Percentiles rank a stretch among this genome's conserved stretches.
Evolutionary conservation across 2,888 invertebrate genomes (phyloP).

Genomic region (Hyposoter didymator): DNA sequence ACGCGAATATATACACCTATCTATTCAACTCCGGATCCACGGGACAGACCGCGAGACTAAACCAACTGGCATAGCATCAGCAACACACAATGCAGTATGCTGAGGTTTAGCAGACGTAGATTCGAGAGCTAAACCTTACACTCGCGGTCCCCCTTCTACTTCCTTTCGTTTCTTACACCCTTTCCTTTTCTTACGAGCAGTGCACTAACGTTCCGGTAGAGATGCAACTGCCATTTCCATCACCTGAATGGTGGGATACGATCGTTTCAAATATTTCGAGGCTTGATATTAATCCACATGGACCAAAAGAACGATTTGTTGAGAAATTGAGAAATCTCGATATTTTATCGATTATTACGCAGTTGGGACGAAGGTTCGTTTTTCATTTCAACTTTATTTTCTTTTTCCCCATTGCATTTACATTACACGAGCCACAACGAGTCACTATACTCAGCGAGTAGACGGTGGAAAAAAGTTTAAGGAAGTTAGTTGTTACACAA

Average conservation of each 20-base stretch:
- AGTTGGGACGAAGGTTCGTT: not conserved
- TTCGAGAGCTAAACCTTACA: not conserved
- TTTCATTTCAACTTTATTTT: not conserved
- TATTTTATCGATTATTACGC: not conserved
- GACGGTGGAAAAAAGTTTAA: not conserved
- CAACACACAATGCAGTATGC: constrained; percentile 37
- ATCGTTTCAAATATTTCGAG: not conserved
- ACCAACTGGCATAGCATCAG: constrained; percentile 39
- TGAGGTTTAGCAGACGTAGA: constrained; percentile 34
- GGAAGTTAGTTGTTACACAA: not conserved
- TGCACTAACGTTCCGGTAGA: not conserved
- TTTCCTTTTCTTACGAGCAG: not conserved
- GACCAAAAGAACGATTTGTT: not conserved
- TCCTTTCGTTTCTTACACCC: not conserved
- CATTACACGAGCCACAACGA: not conserved
- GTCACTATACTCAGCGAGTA: not conserved
- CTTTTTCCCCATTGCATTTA: not conserved
- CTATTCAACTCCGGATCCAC: constrained; percentile 26
- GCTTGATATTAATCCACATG: not conserved
- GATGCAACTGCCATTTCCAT: constrained; percentile 4
- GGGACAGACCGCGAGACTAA: constrained; percentile 26
- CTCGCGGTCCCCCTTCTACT: not conserved
- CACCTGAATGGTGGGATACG: not conserved
- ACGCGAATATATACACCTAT: constrained; percentile 25
- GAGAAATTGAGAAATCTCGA: not conserved